Evolutionary conservation across 2,113 vertebrate species (phyloP).

Genomic region (Dermatemys mawii): DNA sequence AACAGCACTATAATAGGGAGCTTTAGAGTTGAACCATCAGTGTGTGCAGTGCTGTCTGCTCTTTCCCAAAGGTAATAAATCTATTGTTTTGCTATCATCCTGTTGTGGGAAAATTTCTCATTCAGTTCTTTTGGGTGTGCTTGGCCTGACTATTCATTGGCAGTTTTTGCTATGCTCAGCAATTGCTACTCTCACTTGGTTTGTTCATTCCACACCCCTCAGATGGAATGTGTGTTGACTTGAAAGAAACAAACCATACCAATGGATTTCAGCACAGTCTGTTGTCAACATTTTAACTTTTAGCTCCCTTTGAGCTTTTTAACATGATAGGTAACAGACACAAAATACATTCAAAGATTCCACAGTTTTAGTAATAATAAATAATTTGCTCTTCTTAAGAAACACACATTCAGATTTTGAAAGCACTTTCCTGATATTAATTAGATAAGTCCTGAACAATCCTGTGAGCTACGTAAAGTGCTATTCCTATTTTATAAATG

Average conservation of each 20-base stretch:
- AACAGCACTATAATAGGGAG: neutral
- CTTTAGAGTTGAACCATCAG: neutral
- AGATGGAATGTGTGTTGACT: neutral
- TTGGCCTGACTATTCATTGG: neutral
- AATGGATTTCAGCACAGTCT: neutral
- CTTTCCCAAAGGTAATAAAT: neutral
- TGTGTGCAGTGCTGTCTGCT: neutral
- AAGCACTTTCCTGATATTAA: neutral
- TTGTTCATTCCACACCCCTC: constrained; percentile 6
- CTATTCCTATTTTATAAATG: fast-evolving
- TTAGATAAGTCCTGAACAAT: neutral
- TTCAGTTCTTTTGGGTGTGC: neutral
- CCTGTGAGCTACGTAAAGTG: neutral
- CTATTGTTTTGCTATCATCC: neutral
- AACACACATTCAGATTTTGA: neutral
- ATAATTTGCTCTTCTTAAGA: neutral
- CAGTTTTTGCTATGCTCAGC: neutral
- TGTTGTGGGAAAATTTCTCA: neutral
- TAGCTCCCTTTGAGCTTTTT: neutral
- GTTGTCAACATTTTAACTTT: no score
- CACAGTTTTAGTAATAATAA: neutral
- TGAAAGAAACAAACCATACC: neutral
- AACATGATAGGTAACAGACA: neutral
- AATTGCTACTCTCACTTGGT: neutral
- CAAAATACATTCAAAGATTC: neutral